Base-by-base conservation (phyloP, 2,888 invertebrate genomes). In the Ligdia adustata region DNA sequence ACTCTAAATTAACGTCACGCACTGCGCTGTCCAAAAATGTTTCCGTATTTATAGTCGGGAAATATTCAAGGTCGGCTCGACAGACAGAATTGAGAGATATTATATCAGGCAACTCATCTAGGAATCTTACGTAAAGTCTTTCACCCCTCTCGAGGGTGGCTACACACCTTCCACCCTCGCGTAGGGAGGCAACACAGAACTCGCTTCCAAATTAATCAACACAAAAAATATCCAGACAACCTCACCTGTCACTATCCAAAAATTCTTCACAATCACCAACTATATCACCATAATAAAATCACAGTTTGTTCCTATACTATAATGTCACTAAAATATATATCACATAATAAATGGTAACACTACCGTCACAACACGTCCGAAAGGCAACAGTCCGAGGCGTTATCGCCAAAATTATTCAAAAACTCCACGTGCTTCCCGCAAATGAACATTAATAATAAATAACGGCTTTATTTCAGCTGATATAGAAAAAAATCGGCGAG, bases 311-410 rank as follows among this genome's bases (percentile, higher is more conserved):
- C 80, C 72, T 88, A 87, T 77, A 71, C 52, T 81, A 75, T 59
- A 85, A 79, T 79, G 89, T 88, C 90, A 88, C 86, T 86, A 85
- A 82, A 79, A 48, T 35, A 50, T 55, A 85, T 87, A 90, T 90
- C 90, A 90, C 89, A 90, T 87, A 79, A 81, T 82, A n/a, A n/a
- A 74, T 74, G 86, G 86, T 88, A 88, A 85, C 90, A 88, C 87
- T 83, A 83, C 64, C 64, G 87, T 90, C 89, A 90, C 90, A 90
- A 90, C 90, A 89, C 89, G 88, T 84, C 82, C 81, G 62, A 78
- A 89, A 90, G 90, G 90, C 89, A 84, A 83, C 80, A 79, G 80
- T 86, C 84, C 83, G 70, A 69, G 88, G 88, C 83, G 71, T 62
- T 71, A 69, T 67, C 68, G 82, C 83, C 79, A 79, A 85, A 82